These are phyloP conservation scores for Argopecten irradians DNA, from an alignment of 1,140 invertebrate genomes.

Conservation along the genomic window DNA sequence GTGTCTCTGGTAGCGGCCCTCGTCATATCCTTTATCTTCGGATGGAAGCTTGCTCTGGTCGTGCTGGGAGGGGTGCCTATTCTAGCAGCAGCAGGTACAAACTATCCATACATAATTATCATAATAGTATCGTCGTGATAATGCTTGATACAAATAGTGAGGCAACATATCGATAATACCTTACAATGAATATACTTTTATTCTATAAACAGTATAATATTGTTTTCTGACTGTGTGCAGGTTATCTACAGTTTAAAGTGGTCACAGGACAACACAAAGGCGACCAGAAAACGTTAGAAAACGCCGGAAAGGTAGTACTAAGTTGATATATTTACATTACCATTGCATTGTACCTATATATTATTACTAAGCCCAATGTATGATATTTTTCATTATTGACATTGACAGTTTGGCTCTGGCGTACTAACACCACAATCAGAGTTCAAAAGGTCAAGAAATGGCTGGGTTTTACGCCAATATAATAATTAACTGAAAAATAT, in stretches of 20 bases:
- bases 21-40: conserved; percentile 85
- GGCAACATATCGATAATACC: no score
- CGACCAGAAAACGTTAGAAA: conserved; percentile 64
- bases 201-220: no score
- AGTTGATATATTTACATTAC: no score
- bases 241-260: conserved; percentile 82
- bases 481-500: no score
- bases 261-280: conserved; percentile 76
- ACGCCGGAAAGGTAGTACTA: conserved; percentile 73
- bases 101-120: not conserved
- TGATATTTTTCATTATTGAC: no score
- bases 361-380: no score
- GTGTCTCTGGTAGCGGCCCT: conserved; percentile 81
- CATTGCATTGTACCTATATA: no score
- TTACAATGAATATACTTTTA: no score
- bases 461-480: no score
- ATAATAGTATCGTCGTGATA: not conserved
- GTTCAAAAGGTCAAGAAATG: no score
- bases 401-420: no score
- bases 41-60: conserved; percentile 89
- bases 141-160: not conserved
- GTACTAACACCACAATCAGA: no score
- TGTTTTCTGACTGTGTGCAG: conserved; percentile 46
- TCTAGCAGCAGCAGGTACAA: conserved; percentile 78
- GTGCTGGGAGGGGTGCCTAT: conserved; percentile 86